These are phyloP conservation scores for Sminthurides aquaticus DNA, from an alignment of 2,888 invertebrate species.

Conservation along the genomic window DNA sequence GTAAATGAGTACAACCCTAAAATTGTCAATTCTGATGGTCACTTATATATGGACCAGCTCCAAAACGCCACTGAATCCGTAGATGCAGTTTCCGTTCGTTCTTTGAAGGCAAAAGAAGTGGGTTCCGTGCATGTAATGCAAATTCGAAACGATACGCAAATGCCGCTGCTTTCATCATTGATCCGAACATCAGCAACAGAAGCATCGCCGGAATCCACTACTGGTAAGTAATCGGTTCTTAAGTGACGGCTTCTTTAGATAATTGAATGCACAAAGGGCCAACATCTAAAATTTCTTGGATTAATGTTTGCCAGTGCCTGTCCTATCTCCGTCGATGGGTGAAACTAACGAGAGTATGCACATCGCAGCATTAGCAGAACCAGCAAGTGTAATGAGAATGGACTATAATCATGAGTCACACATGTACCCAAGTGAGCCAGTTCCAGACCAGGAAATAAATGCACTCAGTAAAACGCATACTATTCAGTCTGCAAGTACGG, in stretches of 20 bases:
- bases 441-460: background rate
- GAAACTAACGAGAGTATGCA: background rate
- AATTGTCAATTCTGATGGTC: background rate
- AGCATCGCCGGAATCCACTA: conserved; percentile 28
- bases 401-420: background rate
- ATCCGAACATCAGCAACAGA: conserved; percentile 37
- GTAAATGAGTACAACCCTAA: background rate
- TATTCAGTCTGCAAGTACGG: background rate
- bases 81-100: background rate
- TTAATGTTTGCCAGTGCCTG: too few species aligned
- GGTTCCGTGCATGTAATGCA: background rate
- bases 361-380: background rate
- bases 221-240: too few species aligned
- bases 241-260: too few species aligned
- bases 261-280: too few species aligned
- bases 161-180: conserved; percentile 38
- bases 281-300: too few species aligned
- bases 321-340: background rate
- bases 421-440: background rate
- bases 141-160: conserved; percentile 17
- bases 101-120: background rate
- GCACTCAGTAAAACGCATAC: background rate
- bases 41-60: background rate
- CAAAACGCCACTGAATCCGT: background rate
- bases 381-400: background rate